These are phyloP conservation scores for Siniperca scherzeri DNA, from an alignment of 2,797 vertebrate species.

Conservation along the genomic window DNA sequence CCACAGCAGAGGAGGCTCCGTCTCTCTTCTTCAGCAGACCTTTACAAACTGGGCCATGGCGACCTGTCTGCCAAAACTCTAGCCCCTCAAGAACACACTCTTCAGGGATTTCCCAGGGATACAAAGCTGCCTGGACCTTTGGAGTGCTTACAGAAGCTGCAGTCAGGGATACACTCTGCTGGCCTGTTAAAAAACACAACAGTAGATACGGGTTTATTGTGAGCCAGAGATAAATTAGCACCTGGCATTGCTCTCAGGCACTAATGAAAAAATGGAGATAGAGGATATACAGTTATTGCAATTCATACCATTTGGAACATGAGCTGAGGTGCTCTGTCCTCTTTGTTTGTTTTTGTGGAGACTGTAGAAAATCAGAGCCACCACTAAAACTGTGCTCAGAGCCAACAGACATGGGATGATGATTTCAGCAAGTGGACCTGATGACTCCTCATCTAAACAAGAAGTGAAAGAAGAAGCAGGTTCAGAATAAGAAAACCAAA, in stretches of 20 bases:
- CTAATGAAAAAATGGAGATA: background rate
- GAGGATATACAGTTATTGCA: background rate
- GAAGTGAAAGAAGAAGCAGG: background rate
- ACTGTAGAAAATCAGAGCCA: constrained; percentile 74
- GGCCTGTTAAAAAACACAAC: constrained; percentile 49
- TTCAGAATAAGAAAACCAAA: background rate
- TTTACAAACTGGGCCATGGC: constrained; percentile 76
- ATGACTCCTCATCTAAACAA: constrained; percentile 71
- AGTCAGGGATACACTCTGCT: constrained; percentile 33
- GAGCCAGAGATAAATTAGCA: background rate
- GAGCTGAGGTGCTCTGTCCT: background rate
- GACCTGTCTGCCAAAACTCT: constrained; percentile 74
- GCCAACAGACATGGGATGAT: constrained; percentile 77
- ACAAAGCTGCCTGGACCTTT: constrained; percentile 51
- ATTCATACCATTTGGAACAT: constrained; percentile 35
- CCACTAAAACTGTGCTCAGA: constrained; percentile 73
- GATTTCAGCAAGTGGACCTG: constrained; percentile 69
- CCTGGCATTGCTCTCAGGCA: background rate
- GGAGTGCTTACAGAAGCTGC: constrained; percentile 17
- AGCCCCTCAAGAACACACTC: constrained; percentile 70
- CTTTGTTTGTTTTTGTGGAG: constrained; percentile 65
- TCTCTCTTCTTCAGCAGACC: constrained; percentile 66
- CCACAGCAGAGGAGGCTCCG: constrained; percentile 62
- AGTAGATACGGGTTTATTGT: background rate
- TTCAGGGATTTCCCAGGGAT: constrained; percentile 75